phyloP scores from a whole-genome alignment of 2,113 vertebrate genomes.

The Aspidoscelis tigris region DNA sequence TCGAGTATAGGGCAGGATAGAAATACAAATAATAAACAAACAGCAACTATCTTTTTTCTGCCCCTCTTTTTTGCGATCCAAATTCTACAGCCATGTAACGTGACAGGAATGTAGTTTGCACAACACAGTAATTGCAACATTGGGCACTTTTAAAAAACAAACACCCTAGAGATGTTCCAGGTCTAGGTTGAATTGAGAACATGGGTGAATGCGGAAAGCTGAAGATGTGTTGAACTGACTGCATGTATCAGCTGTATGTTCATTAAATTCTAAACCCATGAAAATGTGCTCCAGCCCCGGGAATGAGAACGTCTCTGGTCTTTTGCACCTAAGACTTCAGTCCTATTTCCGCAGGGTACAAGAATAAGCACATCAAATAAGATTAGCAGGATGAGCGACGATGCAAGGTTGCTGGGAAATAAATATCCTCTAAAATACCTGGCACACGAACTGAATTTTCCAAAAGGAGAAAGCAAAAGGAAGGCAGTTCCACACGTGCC shows the following conservation, averaged over 20 bases:
- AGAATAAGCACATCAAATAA: background rate
- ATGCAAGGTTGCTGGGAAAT: background rate
- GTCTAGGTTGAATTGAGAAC: too few species aligned
- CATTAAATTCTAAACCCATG: too few species aligned
- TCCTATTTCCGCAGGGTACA: background rate
- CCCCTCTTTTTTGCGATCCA: too few species aligned
- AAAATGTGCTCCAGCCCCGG: background rate
- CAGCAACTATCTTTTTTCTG: too few species aligned
- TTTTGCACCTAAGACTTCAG: background rate
- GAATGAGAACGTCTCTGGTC: background rate
- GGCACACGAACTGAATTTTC: background rate
- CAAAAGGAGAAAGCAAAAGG: background rate
- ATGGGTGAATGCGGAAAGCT: too few species aligned
- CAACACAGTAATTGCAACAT: background rate
- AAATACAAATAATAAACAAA: too few species aligned
- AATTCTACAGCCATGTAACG: too few species aligned
- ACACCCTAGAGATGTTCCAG: too few species aligned
- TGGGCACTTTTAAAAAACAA: background rate
- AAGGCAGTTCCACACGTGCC: background rate
- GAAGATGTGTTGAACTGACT: background rate
- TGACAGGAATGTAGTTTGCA: background rate
- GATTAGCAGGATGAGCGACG: background rate
- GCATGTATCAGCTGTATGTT: background rate
- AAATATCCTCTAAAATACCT: conserved; percentile 1
- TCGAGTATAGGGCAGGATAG: too few species aligned